Conservation (phyloP, 2,113 vertebrate species). For the Lepus europaeus region DNA sequence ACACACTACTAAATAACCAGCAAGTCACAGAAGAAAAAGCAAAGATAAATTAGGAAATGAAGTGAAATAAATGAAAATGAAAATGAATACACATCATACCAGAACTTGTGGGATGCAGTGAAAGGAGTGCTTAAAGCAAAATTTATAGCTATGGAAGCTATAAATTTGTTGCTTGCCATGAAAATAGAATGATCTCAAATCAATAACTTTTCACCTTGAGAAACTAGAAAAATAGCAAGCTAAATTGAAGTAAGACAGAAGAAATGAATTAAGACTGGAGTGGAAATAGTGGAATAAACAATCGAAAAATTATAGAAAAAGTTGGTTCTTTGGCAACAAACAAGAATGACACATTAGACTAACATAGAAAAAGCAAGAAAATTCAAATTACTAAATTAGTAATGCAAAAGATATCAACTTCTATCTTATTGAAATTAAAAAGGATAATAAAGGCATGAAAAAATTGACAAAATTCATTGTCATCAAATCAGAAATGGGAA, state of each 20-base stretch:
- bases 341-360: not conserved
- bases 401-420: not conserved
- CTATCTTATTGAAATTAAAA: not conserved
- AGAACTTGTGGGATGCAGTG: not conserved
- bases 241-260: not conserved
- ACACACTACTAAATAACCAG: not conserved
- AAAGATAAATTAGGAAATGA: not conserved
- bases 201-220: not conserved
- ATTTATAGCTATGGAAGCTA: not conserved
- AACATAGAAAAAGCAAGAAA: not conserved
- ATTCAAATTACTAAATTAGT: not conserved
- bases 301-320: not conserved
- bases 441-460: not conserved
- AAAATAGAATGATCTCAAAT: not conserved
- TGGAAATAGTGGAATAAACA: not conserved
- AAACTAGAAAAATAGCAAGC: not conserved
- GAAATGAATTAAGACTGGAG: not conserved
- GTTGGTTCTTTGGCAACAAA: not conserved
- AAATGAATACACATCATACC: not conserved
- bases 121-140: too few relatives aligned
- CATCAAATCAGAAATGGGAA: not conserved
- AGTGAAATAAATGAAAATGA: not conserved
- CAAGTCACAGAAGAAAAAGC: not conserved
- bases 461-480: not conserved
- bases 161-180: not conserved